Conservation (phyloP, 1,140 invertebrate genomes). For the Daktulosphaira vitifoliae region DNA sequence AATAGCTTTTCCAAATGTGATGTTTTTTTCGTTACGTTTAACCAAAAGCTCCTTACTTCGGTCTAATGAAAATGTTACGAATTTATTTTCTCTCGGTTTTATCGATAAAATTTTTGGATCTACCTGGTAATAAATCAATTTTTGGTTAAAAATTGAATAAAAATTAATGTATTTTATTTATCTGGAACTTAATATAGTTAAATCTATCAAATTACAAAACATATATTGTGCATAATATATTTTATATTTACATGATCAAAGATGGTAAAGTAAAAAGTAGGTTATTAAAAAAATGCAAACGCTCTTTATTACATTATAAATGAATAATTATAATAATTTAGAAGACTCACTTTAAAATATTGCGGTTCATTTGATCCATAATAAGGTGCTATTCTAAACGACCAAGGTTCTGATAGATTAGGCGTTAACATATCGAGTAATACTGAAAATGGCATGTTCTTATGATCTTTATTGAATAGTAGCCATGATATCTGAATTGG, state of each 20-base stretch:
- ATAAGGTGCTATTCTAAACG: background rate
- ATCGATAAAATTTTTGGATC: background rate
- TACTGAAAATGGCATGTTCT: constrained; percentile 1
- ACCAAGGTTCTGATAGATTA: background rate
- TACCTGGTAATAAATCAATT: background rate
- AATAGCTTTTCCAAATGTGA: constrained; percentile 1
- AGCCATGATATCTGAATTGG: constrained; percentile 10
- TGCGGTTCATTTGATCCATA: background rate
- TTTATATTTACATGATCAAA: no score
- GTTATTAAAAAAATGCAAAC: no score
- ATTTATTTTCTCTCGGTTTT: background rate
- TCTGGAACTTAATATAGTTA: no score
- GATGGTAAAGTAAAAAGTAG: no score
- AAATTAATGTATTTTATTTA: no score
- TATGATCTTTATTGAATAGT: background rate
- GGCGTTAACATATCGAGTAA: constrained; percentile 16
- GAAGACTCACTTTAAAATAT: constrained; percentile 27
- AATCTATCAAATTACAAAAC: no score
- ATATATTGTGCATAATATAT: no score
- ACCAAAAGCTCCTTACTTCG: background rate
- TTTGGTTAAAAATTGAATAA: background rate
- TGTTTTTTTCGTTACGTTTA: constrained; percentile 10
- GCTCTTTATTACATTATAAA: no score
- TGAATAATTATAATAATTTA: no score
- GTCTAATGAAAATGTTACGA: constrained; percentile 8